Percentiles rank a stretch among this genome's conserved stretches.
Evolutionary conservation across 2,797 vertebrate genomes (phyloP).

Genomic region (Leptatherina wallacei): DNA sequence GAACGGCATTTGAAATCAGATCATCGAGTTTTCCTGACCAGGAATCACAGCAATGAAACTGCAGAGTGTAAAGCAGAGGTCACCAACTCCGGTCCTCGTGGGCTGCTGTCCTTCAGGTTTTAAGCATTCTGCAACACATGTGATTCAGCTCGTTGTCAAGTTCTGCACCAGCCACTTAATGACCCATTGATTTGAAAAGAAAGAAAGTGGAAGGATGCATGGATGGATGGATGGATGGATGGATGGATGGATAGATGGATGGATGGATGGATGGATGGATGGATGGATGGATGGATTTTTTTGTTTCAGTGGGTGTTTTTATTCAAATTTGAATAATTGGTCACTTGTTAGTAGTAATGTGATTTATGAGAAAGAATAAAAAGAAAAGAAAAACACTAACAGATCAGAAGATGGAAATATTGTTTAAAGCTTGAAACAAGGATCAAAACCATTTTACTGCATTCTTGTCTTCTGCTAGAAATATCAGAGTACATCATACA

Average conservation of each 20-base stretch:
- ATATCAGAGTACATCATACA: neutral
- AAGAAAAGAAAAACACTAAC: slow-evolving; percentile 1
- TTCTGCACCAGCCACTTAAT: no score
- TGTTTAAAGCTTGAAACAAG: slow-evolving; percentile 2
- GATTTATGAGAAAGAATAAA: slow-evolving; percentile 3
- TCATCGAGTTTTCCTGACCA: neutral
- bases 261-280: no score
- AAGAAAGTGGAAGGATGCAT: no score
- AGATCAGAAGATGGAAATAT: slow-evolving; percentile 18
- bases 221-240: no score
- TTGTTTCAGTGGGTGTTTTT: neutral
- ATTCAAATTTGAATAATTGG: slow-evolving; percentile 47
- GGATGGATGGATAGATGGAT: neutral
- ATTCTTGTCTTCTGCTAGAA: neutral
- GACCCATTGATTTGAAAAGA: no score
- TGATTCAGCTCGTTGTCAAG: no score
- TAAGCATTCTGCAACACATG: no score
- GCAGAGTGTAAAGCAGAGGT: no score
- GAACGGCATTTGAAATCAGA: neutral
- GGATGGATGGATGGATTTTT: neutral
- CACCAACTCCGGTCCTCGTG: no score
- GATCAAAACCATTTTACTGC: slow-evolving; percentile 12
- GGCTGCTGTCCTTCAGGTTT: no score
- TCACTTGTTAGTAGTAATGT: slow-evolving; percentile 44
- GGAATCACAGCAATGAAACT: neutral